Base-by-base conservation (phyloP, 2,113 vertebrate species). In the Eulacestoma nigropectus region DNA sequence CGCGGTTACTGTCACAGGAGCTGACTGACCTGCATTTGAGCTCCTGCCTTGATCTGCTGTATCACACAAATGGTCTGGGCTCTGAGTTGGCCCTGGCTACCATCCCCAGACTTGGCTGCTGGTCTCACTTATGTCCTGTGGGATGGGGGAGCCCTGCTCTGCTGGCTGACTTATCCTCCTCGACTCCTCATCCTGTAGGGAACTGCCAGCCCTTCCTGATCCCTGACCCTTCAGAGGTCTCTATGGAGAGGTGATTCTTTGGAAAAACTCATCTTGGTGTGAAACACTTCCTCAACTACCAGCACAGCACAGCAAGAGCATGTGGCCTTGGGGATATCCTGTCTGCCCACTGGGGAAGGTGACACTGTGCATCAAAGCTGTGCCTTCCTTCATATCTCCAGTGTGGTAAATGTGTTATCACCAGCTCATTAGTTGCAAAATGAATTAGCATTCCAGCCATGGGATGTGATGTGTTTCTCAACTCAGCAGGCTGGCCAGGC, bases 401-500 rank as follows among this genome's bases (percentile, higher is more conserved):
- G 13, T 47, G 56, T 63, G 68, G 50, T 83, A 77, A 90, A 76
- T 80, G 53, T 39, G 47, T 87, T 95, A 78, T 79, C 53, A 84
- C 39, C 74, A 85, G 49, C 55, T 90, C 35, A 50, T 91, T 94
- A 84, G n/a, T 13, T 92, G 41, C 65, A 96, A 89, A 91, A 92
- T 84, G 84, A 90, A 75, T 95, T 93, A 95, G 44, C 52, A 63
- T 77, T 92, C 69, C 77, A 90, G 83, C 56, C 1, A 2, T 56
- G 68, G 46, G 69, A 78, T 75, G 77, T 52, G 64, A 75, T 81
- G 32, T 82, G 59, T 52, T 84, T 92, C 37, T 72, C 92, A 92
- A 87, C 62, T 57, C 62, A 87, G 57, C 29, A 79, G 65, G 49
- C 69, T 87, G 74, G 49, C 29, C 41, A 64, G 37, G 64, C 50